Evolutionary conservation across 2,888 invertebrate species (phyloP), one percentile per base, ranked within the genome.

Genomic region (Sturmia bella): DNA sequence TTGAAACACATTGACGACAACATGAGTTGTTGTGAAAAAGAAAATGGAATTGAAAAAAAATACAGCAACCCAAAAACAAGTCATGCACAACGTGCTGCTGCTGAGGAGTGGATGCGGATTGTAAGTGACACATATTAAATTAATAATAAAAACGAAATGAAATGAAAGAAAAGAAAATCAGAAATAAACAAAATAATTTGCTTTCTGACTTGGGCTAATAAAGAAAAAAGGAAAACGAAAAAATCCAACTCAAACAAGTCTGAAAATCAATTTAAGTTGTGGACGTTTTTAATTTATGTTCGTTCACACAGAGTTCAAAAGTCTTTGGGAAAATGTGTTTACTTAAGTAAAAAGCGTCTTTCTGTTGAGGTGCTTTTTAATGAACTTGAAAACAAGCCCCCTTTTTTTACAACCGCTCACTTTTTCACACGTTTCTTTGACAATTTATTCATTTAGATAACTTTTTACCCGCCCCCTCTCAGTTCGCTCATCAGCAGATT

Each of bases 381-480:
- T 77, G 77, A 77, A 74, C 77, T 77, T 73, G 72, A 66, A 74
- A 82, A 70, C 81, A 64, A 70, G 81, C 81, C 81, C 77, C 73
- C 45, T 70, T 76, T 68, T 70, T 61, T 17, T 59, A 52, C 27
- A 19, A 24, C 39, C 27, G 27, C 66, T 57, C 57, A 19, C 17
- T 37, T 41, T 41, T 68, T 59, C 13, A 50, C 45, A 52, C 50
- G 11, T 68, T 19, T 37, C 13, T 48, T 11, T 15, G 13, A 63
- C n/a, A 50, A 37, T 54, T 32, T 54, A 32, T 52, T 17, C 39
- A 61, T 27, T 27, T 32, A 32, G 32, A 32, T 3, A 32, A 32
- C 6, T 32, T 7, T 32, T 32, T 5, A 5, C 4, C 9, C 9
- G 7, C 5, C 6, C 32, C 9, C 32, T 32, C 32, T 32, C 9